Evolutionary conservation across 2,888 invertebrate species (phyloP).

Genomic region (Antheraea yamamai): DNA sequence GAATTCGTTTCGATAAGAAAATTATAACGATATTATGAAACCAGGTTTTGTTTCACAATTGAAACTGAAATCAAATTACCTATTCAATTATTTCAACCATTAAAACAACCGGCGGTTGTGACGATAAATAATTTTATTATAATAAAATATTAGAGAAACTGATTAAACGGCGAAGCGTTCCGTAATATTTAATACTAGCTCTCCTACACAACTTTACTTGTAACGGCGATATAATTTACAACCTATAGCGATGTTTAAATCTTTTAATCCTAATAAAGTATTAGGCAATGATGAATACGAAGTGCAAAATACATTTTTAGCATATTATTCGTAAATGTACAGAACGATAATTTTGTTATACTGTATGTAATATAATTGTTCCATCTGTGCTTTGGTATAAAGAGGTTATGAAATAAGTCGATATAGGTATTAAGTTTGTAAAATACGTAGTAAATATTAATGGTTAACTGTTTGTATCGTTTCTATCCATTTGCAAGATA

Average conservation of each 20-base stretch:
- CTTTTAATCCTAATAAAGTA: neutral
- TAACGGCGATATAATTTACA: neutral
- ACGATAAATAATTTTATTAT: slow-evolving; percentile 20
- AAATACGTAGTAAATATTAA: no score
- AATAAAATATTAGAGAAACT: slow-evolving; percentile 19
- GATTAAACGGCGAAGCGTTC: slow-evolving; percentile 14
- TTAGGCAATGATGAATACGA: neutral
- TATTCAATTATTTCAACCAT: slow-evolving; percentile 28
- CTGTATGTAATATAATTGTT: no score
- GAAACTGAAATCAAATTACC: slow-evolving; percentile 49
- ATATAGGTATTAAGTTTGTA: no score
- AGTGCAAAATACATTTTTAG: neutral
- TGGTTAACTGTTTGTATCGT: no score
- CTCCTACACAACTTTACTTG: neutral
- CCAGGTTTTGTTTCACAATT: slow-evolving; percentile 32
- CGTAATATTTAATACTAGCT: slow-evolving; percentile 8
- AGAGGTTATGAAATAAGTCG: no score
- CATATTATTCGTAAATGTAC: no score
- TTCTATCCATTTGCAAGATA: no score
- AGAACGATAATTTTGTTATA: no score
- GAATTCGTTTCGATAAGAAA: slow-evolving; percentile 12
- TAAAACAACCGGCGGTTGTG: slow-evolving; percentile 14
- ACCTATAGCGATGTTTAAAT: neutral
- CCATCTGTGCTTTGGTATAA: no score
- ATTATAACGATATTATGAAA: slow-evolving; percentile 45